phyloP scores from a whole-genome alignment of 37 sponge, comb jelly and placozoan genomes.

The Corticium candelabrum region DNA sequence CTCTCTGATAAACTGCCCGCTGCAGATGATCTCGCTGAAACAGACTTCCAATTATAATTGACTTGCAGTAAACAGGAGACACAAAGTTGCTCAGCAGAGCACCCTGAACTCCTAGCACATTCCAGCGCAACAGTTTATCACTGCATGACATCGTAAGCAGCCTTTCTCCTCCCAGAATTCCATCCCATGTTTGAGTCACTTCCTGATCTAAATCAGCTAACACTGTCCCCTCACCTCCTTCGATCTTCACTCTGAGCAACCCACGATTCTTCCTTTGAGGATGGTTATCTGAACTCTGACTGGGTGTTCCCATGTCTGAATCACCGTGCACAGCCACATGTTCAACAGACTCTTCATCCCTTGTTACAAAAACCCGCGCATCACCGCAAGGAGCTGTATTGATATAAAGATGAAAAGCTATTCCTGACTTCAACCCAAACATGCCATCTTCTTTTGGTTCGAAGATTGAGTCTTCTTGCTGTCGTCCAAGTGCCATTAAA shows the following conservation, averaged over 20 bases:
- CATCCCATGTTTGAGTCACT: conserved; percentile 73
- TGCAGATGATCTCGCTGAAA: conserved; percentile 92
- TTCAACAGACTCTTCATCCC: no score
- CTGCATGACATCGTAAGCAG: conserved; percentile 93
- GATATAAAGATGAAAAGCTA: conserved; percentile 83
- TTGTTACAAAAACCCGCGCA: conserved; percentile 75
- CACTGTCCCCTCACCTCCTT: conserved; percentile 90
- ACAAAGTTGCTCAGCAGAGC: conserved; percentile 73
- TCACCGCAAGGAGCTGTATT: conserved; percentile 97
- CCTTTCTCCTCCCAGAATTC: conserved; percentile 65
- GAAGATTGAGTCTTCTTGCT: conserved; percentile 29
- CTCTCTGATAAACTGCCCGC: conserved; percentile 84
- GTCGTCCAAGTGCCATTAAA: not conserved
- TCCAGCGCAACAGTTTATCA: conserved; percentile 89
- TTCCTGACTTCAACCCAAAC: conserved; percentile 20
- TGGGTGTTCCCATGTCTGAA: not conserved
- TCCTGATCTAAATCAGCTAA: conserved; percentile 37
- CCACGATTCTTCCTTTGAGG: conserved; percentile 68
- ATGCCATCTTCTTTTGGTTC: not conserved
- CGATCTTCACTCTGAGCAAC: conserved; percentile 85
- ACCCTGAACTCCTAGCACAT: conserved; percentile 91
- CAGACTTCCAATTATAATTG: conserved; percentile 80
- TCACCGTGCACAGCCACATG: not conserved
- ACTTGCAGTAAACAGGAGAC: conserved; percentile 69
- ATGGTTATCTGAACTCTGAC: no score